Evolutionary conservation across 2,797 vertebrate species (phyloP), one percentile per base, ranked within the genome.

Genomic region (Takifugu ocellatus): DNA sequence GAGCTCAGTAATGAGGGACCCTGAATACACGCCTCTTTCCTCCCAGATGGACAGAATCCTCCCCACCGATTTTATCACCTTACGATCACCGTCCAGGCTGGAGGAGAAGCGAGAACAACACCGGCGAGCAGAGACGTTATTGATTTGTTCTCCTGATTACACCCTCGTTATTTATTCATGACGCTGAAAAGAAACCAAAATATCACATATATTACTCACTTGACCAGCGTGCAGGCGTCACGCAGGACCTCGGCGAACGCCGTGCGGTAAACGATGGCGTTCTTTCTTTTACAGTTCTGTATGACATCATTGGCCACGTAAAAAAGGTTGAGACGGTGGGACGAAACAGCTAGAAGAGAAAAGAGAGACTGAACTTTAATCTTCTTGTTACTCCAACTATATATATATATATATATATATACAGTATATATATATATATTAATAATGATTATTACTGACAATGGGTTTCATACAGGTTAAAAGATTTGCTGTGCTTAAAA

Each of bases 301-400:
- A 99, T 98, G 76, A 99, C 93, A 11, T 99, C 97, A 1, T 99
- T 99, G 83, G 96, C 96, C 64, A 99, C 74, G 83, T 97, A 99
- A 58, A 99, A 90, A 42, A 99, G 92, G 86, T 98, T 98, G 74
- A 98, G 88, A 12, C 94, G 92, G 66, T 99, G 96, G 2, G 93
- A 66, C 49, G 94, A 78, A 5, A 92, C 91, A 66, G 94, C 97
- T 98, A 78, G 51, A 27, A 17, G 77, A 52, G 60, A 56, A 61
- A 69, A 65, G 21, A 71, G 3, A 66, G 16, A 66, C 1, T 15
- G 24, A 29, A 29, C 1, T 21, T 21, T 21, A 21, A 21, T 21
- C 21, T 21, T 21, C 21, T 21, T 21, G 21, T 21, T 21, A 21
- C 21, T 21, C 21, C 21, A 21, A 21, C 21, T 21, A 21, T 21